A percentile compares a stretch with the other conserved stretches of the same genome.
Conservation (phyloP, 1,140 invertebrate species). For the Drosophila kurseongensis region DNA sequence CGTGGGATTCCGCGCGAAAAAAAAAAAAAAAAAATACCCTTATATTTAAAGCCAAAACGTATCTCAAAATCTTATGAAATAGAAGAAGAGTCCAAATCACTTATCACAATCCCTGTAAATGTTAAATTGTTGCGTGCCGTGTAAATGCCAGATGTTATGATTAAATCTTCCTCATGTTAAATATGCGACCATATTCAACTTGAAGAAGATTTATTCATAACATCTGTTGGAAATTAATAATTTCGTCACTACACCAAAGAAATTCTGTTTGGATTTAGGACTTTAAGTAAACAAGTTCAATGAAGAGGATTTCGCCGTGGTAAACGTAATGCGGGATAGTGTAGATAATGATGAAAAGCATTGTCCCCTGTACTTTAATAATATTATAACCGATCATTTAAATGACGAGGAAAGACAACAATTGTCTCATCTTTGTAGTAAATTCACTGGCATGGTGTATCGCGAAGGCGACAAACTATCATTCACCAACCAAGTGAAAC, state of each 20-base stretch:
- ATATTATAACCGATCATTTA: constrained; percentile 1
- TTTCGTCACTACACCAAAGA: constrained; percentile 1
- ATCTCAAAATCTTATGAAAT: neutral
- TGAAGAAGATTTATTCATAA: neutral
- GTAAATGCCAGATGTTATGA: no score
- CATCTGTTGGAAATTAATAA: constrained; percentile 1
- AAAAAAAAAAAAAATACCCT: no score
- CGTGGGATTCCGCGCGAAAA: no score
- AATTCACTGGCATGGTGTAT: neutral
- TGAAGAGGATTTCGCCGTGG: constrained; percentile 3
- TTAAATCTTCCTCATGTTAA: no score
- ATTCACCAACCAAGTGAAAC: constrained; percentile 1
- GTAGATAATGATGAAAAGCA: neutral
- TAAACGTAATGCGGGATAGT: neutral
- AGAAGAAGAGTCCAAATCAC: neutral
- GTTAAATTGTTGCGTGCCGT: no score
- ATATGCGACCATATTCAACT: neutral
- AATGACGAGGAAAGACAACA: neutral
- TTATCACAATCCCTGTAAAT: neutral
- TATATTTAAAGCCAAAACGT: neutral
- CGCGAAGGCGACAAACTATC: neutral
- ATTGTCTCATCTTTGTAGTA: neutral
- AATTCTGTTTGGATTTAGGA: constrained; percentile 4
- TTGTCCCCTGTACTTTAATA: neutral
- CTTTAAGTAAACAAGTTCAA: constrained; percentile 3